Evolutionary conservation across 2,113 vertebrate genomes (phyloP), one percentile per base, ranked within the genome.

Genomic region (Zosterops hypoxanthus): DNA sequence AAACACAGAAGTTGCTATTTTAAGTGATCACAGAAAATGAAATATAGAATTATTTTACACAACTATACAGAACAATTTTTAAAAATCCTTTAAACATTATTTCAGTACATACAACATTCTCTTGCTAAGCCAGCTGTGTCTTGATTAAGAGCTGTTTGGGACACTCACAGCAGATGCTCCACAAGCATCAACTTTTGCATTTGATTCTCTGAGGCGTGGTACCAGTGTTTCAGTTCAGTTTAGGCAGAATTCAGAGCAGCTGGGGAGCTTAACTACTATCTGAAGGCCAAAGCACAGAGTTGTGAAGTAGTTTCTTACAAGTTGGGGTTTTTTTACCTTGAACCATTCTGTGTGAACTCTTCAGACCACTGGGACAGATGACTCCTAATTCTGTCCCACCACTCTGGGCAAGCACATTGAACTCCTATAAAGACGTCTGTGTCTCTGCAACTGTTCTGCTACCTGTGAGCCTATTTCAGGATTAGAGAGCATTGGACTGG

Each of bases 31-130:
- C n/a, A 81, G 59, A 83, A 96, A 94, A 77, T 44, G 93, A 96
- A 96, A 96, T 93, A 96, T 6, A 95, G 68, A 90, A 92, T 93
- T 96, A 95, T 87, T 97, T 97, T 96, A 96, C 91, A 97, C 8
- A 77, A 56, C 88, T 93, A 96, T 94, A 92, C 89, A 97, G 64
- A 96, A 77, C 49, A 94, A 83, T 80, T 76, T 36, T 36, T 21
- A 53, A 85, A 92, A 93, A 24, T 24, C 22, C 9, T 86, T 86
- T 82, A n/a, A 95, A 72, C 47, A 42, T 84, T 50, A 77, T 80
- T 93, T 95, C 50, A 71, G 39, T 77, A 92, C 66, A 89, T 77
- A 92, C 29, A 94, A 76, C 29, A 75, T 78, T 86, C n/a, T 60
- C 84, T 87, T 82, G 39, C 79, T 94, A 97, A 97, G 66, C 28